Base-by-base conservation (phyloP, 2,113 vertebrate species). In the Nibea albiflora region DNA sequence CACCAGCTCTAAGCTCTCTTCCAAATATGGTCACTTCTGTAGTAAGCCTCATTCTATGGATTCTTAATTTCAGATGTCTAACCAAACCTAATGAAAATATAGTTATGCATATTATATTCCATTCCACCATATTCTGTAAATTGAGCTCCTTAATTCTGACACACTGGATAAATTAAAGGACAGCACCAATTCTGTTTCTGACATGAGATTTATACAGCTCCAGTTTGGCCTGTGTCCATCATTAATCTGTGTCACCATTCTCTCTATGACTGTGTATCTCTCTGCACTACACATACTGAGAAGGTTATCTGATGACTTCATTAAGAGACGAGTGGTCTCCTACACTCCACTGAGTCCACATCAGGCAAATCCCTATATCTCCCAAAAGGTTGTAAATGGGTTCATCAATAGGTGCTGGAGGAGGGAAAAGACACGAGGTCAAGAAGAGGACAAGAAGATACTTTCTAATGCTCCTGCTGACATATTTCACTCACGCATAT, bases 301-400 rank as follows among this genome's bases (percentile, higher is more conserved):
- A 64, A 22, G 52, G 49, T 2, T 57, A 73, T 39, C 50, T 80
- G 71, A 80, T 75, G 77, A 81, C 74, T 90, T 91, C 80, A 90
- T 88, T 86, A 90, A 49, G 75, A 52, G 53, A 63, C 46, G 71
- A 24, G 73, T 78, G 75, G 67, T 68, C 65, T 1, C 20, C 50
- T 71, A 8, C 85, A 76, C 81, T 82, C 73, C 60, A 31, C 39
- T 54, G 60, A 89, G 66, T 68, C 81, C 72, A 72, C 39, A 71
- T 81, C 54, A 78, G 63, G 77, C 70, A 83, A 85, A 88, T 84
- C 84, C 76, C 65, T 39, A 17, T 44, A 69, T 66, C 42, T 66
- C 80, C 78, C 70, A 39, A n/a, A 69, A 75, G 66, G 20, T 28
- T 26, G 31, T 3, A 15, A 31, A 35, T 44, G 39, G 49, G 11